Conservation (phyloP, 2,113 vertebrate genomes). For the Hoplias malabaricus region DNA sequence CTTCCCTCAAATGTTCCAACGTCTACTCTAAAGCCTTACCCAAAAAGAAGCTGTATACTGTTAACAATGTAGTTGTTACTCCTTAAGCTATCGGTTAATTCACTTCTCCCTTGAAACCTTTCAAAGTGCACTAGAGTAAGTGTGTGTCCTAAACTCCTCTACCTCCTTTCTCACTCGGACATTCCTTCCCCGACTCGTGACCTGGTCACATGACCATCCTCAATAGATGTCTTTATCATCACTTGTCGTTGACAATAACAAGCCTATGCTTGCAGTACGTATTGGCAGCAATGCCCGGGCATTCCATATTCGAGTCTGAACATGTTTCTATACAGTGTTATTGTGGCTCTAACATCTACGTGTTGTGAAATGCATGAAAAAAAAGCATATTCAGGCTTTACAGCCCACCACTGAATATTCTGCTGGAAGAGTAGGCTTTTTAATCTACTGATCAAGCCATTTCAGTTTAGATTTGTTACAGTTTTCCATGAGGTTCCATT, state of each 20-base stretch:
- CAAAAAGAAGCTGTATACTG: too few species aligned
- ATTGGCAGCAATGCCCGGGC: background rate
- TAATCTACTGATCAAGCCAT: too few species aligned
- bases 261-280: conserved; percentile 33
- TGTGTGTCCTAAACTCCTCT: background rate
- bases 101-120: too few species aligned
- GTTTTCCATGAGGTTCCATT: too few species aligned
- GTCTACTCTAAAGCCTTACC: too few species aligned
- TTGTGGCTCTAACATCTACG: background rate
- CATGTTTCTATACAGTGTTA: conserved; percentile 1
- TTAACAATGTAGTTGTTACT: too few species aligned
- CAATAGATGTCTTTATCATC: conserved; percentile 62
- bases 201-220: conserved; percentile 59
- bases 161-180: conserved; percentile 30
- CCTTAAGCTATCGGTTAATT: too few species aligned
- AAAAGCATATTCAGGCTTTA: background rate
- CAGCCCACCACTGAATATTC: too few species aligned
- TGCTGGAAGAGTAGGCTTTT: too few species aligned
- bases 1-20: too few species aligned
- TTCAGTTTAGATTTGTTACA: too few species aligned
- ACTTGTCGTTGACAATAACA: conserved; percentile 42
- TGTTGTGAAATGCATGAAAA: background rate
- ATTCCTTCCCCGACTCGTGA: conserved; percentile 53
- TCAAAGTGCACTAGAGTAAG: background rate
- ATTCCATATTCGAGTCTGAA: conserved; percentile 28